Evolutionary conservation across 2,113 vertebrate genomes (phyloP), one percentile per base, ranked within the genome.

Genomic region (Gymnorhina tibicen): DNA sequence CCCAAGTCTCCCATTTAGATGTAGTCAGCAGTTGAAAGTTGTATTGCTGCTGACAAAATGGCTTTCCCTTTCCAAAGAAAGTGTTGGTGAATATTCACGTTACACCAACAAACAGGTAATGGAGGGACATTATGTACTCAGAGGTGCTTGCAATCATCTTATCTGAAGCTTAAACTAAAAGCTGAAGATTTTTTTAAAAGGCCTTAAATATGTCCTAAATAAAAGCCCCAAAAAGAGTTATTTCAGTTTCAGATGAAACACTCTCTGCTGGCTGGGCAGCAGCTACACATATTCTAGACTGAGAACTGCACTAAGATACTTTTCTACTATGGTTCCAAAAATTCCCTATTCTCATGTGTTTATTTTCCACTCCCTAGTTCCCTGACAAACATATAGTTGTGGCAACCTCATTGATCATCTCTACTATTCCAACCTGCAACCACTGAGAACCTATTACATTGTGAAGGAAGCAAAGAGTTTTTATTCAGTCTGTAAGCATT

Each of bases 11-110:
- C 67, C 21, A 55, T 82, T 89, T 42, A 72, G 41, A 66, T 74
- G 39, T 21, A 66, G 19, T 33, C 63, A 37, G 33, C 7, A 30
- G 49, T 33, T 0, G 0, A 26, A 87, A 75, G 14, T 8, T 49
- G 16, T 16, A 39, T 22, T 82, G 22, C 50, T 76, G 52, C 44
- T 86, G 37, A 52, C 50, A 68, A 64, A 88, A 85, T 32, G 41
- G 17, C 33, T 80, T 94, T 92, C 32, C 18, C 24, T 73, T 72
- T 78, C 42, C 64, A 74, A 49, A 70, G 26, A 19, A 87, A 84
- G 10, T 7, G 2, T 14, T 46, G 16, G 18, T 70, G 55, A 74
- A 66, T 74, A 80, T 60, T 92, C 32, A 47, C 42, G 15, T 58
- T 50, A 58, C 18, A 67, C 11, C 35, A 41, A 77, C n/a, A 58